Base-by-base conservation (phyloP, 2,797 vertebrate species). In the Gallinago solitaria region DNA sequence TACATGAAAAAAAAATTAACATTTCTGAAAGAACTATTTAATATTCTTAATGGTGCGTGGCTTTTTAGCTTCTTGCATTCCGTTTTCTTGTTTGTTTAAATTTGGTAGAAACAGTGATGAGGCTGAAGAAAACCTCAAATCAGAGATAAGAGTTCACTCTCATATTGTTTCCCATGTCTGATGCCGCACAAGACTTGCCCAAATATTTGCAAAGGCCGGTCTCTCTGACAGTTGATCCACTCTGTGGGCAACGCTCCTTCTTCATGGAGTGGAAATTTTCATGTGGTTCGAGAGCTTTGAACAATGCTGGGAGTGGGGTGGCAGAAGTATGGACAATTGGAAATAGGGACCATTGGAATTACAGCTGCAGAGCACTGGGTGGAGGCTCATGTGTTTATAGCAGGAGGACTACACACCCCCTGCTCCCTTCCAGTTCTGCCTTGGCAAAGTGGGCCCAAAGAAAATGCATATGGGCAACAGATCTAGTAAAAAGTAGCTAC, bases 61-160 rank as follows among this genome's bases (percentile, higher is more conserved):
- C 48, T 60, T 94, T 59, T 61, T 65, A 74, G 6, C 16, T 83
- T 86, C 69, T 94, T 78, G n/a, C 3, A 16, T 68, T 83, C 13
- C 9, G 51, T 76, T 90, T 90, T 37, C 60, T 87, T 89, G 11
- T 93, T 89, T 90, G 16, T 68, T 90, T 90, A 87, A 77, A 75
- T 61, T 57, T 85, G 41, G 37, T 57, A 53, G 48, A 70, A 90
- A 39, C 5, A 30, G 7, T 6, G 18, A 67, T 59, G n/a, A 47
- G 43, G 48, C 25, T 85, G 48, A 65, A 65, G 35, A 78, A 87
- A 83, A 39, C 1, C 57, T 82, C 50, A 78, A 64, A 35, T 75
- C 57, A 45, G 51, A 88, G 50, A 10, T 6, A 47, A 47, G 53
- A 54, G 16, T 54, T 86, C 39, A 30, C 28, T 82, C n/a, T 43